Conservation (phyloP, 2,888 invertebrate species). For the Lepeophtheirus nordmannii region DNA sequence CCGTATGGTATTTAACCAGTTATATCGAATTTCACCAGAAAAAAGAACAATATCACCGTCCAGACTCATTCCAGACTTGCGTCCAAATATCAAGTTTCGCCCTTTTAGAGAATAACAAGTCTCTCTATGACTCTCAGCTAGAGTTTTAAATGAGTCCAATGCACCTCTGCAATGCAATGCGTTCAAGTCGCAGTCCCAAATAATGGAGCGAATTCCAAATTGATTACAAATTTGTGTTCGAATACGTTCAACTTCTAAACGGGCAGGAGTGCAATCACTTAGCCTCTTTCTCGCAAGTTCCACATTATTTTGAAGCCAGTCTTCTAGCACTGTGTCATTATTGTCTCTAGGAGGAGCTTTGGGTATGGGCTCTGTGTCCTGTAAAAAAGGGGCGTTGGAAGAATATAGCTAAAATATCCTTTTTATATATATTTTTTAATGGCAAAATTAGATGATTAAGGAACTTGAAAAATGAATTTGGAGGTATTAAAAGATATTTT, state of each 20-base stretch:
- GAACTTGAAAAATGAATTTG: too few species aligned
- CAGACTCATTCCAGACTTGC: slow-evolving; percentile 74
- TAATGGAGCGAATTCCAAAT: slow-evolving; percentile 45
- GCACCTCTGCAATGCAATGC: slow-evolving; percentile 33
- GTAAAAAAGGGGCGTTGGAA: background rate
- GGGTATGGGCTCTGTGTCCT: background rate
- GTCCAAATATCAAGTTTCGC: slow-evolving; percentile 65
- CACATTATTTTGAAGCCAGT: slow-evolving; percentile 57
- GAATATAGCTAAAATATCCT: too few species aligned
- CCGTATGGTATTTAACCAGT: slow-evolving; percentile 70
- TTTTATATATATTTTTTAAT: too few species aligned
- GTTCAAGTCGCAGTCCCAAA: slow-evolving; percentile 75
- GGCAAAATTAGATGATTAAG: too few species aligned
- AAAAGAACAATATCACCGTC: slow-evolving; percentile 78
- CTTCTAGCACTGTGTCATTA: slow-evolving; percentile 15
- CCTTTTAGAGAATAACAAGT: slow-evolving; percentile 39
- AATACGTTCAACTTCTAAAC: slow-evolving; percentile 56
- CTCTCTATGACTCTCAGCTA: slow-evolving; percentile 22
- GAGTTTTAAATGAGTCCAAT: slow-evolving; percentile 23
- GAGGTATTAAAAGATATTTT: too few species aligned
- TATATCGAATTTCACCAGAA: slow-evolving; percentile 78
- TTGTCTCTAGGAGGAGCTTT: background rate
- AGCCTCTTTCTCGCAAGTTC: slow-evolving; percentile 49
- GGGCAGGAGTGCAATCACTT: slow-evolving; percentile 47
- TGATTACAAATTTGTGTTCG: slow-evolving; percentile 44